Evolutionary conservation across 2,797 vertebrate genomes (phyloP).

Genomic region (Podarcis lilfordi): DNA sequence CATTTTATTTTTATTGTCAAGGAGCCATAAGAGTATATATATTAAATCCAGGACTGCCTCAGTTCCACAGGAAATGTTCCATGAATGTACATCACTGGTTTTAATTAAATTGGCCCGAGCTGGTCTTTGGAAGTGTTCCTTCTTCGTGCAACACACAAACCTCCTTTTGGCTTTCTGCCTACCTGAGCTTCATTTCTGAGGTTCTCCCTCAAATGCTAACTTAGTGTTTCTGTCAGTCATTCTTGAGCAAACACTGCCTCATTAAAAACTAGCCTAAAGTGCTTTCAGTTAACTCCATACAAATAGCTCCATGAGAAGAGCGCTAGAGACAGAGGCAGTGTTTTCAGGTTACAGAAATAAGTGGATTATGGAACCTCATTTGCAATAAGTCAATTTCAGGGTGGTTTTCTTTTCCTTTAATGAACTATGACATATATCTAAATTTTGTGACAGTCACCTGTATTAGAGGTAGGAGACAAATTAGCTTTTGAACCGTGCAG

Average conservation of each 20-base stretch:
- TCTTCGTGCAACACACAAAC: constrained; percentile 79
- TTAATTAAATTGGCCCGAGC: constrained; percentile 81
- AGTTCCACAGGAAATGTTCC: constrained; percentile 80
- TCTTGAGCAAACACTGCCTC: constrained; percentile 67
- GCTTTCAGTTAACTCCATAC: constrained; percentile 46
- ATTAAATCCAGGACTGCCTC: constrained; percentile 78
- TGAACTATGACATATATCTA: constrained; percentile 23
- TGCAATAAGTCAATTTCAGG: not conserved
- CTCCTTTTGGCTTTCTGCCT: constrained; percentile 83
- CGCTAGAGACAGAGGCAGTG: constrained; percentile 19
- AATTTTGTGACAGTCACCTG: constrained; percentile 25
- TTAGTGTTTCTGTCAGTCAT: constrained; percentile 87
- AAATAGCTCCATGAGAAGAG: constrained; percentile 37
- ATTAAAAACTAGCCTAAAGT: constrained; percentile 61
- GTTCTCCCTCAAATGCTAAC: constrained; percentile 74
- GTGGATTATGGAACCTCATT: not conserved
- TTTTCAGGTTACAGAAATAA: constrained; percentile 23
- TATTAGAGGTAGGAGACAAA: constrained; percentile 57
- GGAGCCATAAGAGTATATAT: constrained; percentile 64
- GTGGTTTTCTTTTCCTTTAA: not conserved
- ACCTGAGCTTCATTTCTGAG: constrained; percentile 77
- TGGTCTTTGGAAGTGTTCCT: constrained; percentile 77
- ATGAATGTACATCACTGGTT: constrained; percentile 78
- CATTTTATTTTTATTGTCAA: constrained; percentile 36
- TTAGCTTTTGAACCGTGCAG: constrained; percentile 58